Base-by-base conservation (phyloP, 2,888 invertebrate species). In the Dolomedes plantarius region DNA sequence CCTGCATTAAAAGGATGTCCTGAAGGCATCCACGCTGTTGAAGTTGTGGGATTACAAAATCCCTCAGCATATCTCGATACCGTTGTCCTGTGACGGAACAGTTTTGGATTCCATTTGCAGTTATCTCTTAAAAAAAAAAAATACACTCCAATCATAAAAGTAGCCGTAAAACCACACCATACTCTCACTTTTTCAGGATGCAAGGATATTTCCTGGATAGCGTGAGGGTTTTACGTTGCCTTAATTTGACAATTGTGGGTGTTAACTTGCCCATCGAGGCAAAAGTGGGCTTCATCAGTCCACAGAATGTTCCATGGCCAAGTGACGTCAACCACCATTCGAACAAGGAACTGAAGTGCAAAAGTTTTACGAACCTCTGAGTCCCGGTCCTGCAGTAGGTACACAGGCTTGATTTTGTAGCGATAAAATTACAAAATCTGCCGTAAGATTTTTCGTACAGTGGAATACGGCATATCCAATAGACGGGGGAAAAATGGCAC, bases 321-420 rank as follows among this genome's bases (percentile, higher is more conserved):
- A 39, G 41, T 72, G 72, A 72, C 41, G 7, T n/a, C 72, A 72
- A 39, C 16, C 23, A 16, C n/a, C 11, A 29, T 46, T 46, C 41
- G 16, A 46, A 41, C 9, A 46, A 62, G 62, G 27, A 62, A 27
- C 27, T 62, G 5, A 23, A 62, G 62, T n/a, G 19, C n/a, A 23
- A 62, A 62, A 2, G 6, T 62, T 62, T 62, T 62, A 62, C 27
- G 28, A 27, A 27, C 6, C 62, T 27, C 0, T 23, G 3, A 2
- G 62, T 13, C 0, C 27, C 23, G 7, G n/a, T 62, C 1, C 50
- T 50, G 0, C 50, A 6, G 2, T 62, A 23, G 23, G 5, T 23
- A n/a, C 62, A 62, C 62, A 23, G 28, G 62, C 62, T 62, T 27
- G 41, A 72, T 72, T 72, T 72, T 72, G 46, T 39, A 23, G n/a